Percentiles rank a stretch among this genome's conserved stretches.
Conservation (phyloP, 2,113 vertebrate genomes). For the Ardeotis arabs region DNA sequence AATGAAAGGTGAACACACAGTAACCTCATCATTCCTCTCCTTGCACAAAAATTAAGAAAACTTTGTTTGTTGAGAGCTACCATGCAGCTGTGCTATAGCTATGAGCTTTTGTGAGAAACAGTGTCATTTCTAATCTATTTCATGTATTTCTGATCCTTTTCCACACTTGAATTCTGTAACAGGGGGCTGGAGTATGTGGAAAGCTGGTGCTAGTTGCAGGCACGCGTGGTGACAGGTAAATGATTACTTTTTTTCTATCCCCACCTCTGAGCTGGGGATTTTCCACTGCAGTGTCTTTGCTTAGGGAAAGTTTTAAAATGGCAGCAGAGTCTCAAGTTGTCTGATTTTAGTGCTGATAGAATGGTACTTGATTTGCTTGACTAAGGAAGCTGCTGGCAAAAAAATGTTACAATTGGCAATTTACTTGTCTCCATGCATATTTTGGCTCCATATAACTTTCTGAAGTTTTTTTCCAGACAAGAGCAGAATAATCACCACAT, state of each 20-base stretch:
- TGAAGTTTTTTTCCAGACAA: conserved; percentile 43
- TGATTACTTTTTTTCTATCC: conserved; percentile 64
- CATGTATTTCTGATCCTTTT: neutral
- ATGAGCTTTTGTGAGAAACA: neutral
- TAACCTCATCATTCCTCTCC: neutral
- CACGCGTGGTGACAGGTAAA: conserved; percentile 49
- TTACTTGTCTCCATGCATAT: conserved; percentile 35
- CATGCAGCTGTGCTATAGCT: neutral
- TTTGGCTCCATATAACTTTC: conserved; percentile 39
- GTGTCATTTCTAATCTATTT: neutral
- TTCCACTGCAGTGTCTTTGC: conserved; percentile 75
- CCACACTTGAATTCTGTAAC: neutral
- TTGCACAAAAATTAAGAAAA: neutral
- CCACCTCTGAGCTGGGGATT: conserved; percentile 75
- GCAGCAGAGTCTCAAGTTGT: conserved; percentile 60
- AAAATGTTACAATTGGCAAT: conserved; percentile 50
- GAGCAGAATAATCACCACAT: neutral
- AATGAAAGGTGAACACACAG: neutral
- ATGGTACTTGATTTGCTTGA: conserved; percentile 59
- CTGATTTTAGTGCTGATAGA: conserved; percentile 65
- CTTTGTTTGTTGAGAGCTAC: neutral
- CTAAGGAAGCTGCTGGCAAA: conserved; percentile 68
- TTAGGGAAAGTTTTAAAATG: conserved; percentile 76
- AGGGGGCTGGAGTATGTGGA: neutral
- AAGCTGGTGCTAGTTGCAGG: neutral